phyloP scores from a whole-genome alignment of 1,140 invertebrate species.

The Diorhabda sublineata region DNA sequence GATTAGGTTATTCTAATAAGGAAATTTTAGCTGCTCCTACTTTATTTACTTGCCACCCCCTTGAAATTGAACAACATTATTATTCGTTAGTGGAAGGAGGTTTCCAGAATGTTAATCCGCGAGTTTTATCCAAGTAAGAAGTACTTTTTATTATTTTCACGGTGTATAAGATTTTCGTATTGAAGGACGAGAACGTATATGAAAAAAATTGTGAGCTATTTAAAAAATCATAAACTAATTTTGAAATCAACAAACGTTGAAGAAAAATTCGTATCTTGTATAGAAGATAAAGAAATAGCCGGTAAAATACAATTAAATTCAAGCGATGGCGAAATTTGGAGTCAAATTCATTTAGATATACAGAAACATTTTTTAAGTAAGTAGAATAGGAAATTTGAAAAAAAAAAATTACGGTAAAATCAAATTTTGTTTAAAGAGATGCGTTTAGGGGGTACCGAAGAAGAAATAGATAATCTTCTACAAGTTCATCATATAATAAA shows the following conservation, averaged over 20 bases:
- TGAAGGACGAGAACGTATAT: conserved; percentile 13
- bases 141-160: background rate
- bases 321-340: conserved; percentile 12
- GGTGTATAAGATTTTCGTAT: background rate
- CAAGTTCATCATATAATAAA: conserved; percentile 50
- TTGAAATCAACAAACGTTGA: conserved; percentile 15
- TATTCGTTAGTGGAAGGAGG: conserved; percentile 34
- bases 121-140: conserved; percentile 32
- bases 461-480: conserved; percentile 47
- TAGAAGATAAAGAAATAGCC: conserved; percentile 20
- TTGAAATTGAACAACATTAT: conserved; percentile 31
- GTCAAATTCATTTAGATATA: conserved; percentile 22
- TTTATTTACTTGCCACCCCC: conserved; percentile 22
- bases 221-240: conserved; percentile 17
- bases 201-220: background rate
- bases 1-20: conserved; percentile 28
- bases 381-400: conserved; percentile 6
- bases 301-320: conserved; percentile 14
- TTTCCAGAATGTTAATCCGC: conserved; percentile 28
- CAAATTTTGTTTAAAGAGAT: conserved; percentile 40
- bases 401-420: conserved; percentile 3
- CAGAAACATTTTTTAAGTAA: conserved; percentile 24
- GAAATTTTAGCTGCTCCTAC: conserved; percentile 25
- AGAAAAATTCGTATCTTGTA: conserved; percentile 19
- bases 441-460: conserved; percentile 47